Conservation (phyloP, 2,797 vertebrate species). For the Leptodactylus fallax region DNA sequence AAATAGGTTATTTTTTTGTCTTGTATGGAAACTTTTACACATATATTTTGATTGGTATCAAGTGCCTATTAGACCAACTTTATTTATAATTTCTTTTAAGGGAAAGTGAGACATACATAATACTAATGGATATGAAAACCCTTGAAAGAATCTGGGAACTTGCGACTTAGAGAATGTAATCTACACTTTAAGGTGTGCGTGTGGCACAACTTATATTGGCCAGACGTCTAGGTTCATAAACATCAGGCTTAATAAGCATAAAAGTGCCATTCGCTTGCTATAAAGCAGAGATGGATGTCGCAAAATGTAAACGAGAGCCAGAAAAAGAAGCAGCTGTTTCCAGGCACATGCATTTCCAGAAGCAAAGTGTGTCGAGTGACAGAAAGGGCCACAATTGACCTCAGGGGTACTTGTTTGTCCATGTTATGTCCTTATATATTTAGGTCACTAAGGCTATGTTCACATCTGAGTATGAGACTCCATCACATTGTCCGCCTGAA, state of each 20-base stretch:
- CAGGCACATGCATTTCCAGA: not conserved
- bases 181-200: conserved; percentile 33
- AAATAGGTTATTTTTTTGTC: conserved; percentile 21
- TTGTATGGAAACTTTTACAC: conserved; percentile 29
- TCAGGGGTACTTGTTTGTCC: not conserved
- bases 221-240: conserved; percentile 46
- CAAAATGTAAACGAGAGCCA: conserved; percentile 32
- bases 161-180: conserved; percentile 43
- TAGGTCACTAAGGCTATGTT: not conserved
- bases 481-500: no score
- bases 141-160: conserved; percentile 3
- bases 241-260: conserved; percentile 48
- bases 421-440: not conserved
- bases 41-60: conserved; percentile 4
- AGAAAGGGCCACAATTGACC: not conserved
- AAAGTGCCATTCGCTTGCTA: conserved; percentile 43
- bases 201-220: conserved; percentile 44
- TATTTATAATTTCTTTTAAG: conserved; percentile 32
- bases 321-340: conserved; percentile 23
- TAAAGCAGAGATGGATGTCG: conserved; percentile 47
- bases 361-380: not conserved
- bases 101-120: conserved; percentile 26
- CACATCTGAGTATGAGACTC: no score
- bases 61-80: not conserved
- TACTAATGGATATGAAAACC: conserved; percentile 36